Evolutionary conservation across 2,888 invertebrate genomes (phyloP), one percentile per base, ranked within the genome.

Genomic region (Spisula subtruncata): DNA sequence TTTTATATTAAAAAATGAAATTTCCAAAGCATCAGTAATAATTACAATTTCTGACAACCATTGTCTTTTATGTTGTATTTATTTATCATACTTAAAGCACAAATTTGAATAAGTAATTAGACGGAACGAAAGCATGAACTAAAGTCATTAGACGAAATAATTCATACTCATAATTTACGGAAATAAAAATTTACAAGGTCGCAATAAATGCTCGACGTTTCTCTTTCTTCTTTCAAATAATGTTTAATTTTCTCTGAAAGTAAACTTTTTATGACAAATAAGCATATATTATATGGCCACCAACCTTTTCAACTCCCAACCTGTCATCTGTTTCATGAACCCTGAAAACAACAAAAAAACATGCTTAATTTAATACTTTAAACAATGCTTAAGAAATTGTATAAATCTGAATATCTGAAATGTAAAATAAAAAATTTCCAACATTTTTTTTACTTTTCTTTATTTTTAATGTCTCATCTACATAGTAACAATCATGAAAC

Each of bases 1-100:
- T 66, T 66, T 66, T 25, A 25, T 66, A 66, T 66, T 25, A 66
- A 66, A 56, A 66, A 66, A 66, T 66, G 60, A 66, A 66, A 66
- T 66, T 66, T 66, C 60, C 20, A 66, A n/a, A 66, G 60, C 60
- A 66, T 66, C 25, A 0, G 25, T 66, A 66, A 25, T 66, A 66
- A 66, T 66, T 66, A 25, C 20, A 8, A n/a, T 66, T 66, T 66
- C 60, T 66, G 25, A 66, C 60, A 25, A 25, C 5, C 60, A 8
- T 66, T 25, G 60, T 66, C 60, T 66, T 66, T 66, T 4, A 66
- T 66, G 60, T n/a, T 1, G 60, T 10, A n/a, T 66, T 66, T n/a
- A 25, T 25, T 66, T 66, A 25, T 66, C 18, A 60, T 20, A 60
- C 18, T 60, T 60, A n/a, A 8, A n/a, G 60, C 60, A 66, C 25